A percentile compares a stretch with the other conserved stretches of the same genome.
phyloP scores from a whole-genome alignment of 2,113 vertebrate genomes.

The Romanogobio albipinnatus region DNA sequence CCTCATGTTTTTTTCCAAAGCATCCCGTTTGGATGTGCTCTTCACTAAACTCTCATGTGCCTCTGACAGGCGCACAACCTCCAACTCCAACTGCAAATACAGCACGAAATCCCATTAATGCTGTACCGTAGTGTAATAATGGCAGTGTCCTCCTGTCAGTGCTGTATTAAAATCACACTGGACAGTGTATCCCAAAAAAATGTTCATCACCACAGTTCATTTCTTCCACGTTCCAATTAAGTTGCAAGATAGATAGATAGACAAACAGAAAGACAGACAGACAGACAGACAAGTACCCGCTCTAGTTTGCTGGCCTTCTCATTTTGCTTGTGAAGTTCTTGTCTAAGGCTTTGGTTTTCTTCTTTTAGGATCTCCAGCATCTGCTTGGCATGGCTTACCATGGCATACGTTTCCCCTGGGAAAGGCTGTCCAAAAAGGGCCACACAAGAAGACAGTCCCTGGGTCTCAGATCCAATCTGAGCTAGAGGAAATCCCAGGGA shows the following conservation, averaged over 20 bases:
- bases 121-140: neutral
- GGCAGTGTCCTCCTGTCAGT: neutral
- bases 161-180: neutral
- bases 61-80: constrained; percentile 85
- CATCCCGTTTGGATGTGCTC: constrained; percentile 84
- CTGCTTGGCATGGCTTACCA: constrained; percentile 84
- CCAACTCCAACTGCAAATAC: constrained; percentile 81
- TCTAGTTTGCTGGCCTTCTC: constrained; percentile 84
- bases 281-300: constrained; percentile 72
- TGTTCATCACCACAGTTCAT: neutral
- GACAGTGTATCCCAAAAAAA: neutral
- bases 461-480: constrained; percentile 22
- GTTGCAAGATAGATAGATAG: neutral
- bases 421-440: constrained; percentile 47
- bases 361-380: constrained; percentile 85
- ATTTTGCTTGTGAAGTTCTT: constrained; percentile 80
- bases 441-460: constrained; percentile 64
- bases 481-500: constrained; percentile 68
- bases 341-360: constrained; percentile 82
- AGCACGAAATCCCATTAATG: constrained; percentile 9
- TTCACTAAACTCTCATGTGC: constrained; percentile 85
- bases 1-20: constrained; percentile 84
- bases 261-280: constrained; percentile 14
- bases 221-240: neutral
- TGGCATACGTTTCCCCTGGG: constrained; percentile 77